Evolutionary conservation across 35 echinoderm and acorn worm species (phyloP).

Genomic region (Patiria miniata): DNA sequence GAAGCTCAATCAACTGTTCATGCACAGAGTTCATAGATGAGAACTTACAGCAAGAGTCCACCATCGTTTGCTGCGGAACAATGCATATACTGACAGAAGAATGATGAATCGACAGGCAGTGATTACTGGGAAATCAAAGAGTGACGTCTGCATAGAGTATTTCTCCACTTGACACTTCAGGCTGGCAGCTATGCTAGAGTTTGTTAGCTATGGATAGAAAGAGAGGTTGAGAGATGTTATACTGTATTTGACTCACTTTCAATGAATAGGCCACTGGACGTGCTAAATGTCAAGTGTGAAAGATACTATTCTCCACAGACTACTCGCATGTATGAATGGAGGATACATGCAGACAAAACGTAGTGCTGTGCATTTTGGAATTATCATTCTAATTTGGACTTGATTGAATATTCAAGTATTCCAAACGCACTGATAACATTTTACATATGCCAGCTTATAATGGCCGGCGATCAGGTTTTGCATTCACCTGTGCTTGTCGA

Average conservation of each 20-base stretch:
- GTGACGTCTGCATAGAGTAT: conserved; percentile 68
- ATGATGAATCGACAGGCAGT: conserved; percentile 56
- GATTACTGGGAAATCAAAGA: conserved; percentile 92
- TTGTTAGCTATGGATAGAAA: not conserved
- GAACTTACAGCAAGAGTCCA: conserved; percentile 80
- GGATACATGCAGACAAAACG: not conserved
- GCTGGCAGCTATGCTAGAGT: not conserved
- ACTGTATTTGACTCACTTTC: not conserved
- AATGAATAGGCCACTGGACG: no score
- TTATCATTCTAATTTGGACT: not conserved
- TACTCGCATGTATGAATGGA: not conserved
- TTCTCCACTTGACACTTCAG: conserved; percentile 73
- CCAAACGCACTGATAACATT: no score
- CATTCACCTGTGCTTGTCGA: no score
- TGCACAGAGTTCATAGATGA: not conserved
- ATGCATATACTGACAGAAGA: conserved; percentile 77
- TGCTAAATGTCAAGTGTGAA: not conserved
- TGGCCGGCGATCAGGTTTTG: no score
- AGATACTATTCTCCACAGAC: not conserved
- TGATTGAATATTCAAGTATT: no score
- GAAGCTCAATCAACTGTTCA: not conserved
- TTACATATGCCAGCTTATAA: no score
- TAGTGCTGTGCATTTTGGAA: not conserved
- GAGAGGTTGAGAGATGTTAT: not conserved
- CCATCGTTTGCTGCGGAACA: conserved; percentile 79